A percentile compares a stretch with the other conserved stretches of the same genome.
Conservation (phyloP, 2,797 vertebrate genomes). For the Holocentrus rufus region DNA sequence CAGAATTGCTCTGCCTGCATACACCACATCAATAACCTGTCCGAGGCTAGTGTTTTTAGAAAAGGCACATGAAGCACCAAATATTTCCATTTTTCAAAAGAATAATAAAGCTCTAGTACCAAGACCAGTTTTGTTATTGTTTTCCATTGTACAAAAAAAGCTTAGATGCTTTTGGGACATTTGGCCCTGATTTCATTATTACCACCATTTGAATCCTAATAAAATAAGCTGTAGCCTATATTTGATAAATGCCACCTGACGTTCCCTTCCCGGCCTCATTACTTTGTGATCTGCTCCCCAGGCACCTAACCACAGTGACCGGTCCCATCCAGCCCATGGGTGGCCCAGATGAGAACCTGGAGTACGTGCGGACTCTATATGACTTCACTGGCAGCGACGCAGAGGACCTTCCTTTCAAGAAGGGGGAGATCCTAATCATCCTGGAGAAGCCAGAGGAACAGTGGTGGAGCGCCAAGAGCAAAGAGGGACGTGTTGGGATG, state of each 20-base stretch:
- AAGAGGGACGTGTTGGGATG: constrained; percentile 95
- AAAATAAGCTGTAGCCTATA: not conserved
- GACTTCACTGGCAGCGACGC: constrained; percentile 97
- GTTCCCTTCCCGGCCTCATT: not conserved
- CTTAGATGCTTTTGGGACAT: not conserved
- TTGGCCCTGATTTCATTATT: not conserved
- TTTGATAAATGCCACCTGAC: not conserved
- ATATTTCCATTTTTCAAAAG: no score
- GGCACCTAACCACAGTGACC: constrained; percentile 88
- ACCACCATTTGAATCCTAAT: not conserved
- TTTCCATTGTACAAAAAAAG: not conserved
- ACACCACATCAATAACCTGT: not conserved
- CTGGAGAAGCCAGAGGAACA: constrained; percentile 99
- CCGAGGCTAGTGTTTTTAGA: not conserved
- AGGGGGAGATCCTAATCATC: constrained; percentile 93
- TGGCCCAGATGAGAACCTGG: constrained; percentile 88
- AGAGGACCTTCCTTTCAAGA: constrained; percentile 98
- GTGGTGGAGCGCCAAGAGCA: constrained; percentile 99
- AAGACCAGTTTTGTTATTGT: not conserved
- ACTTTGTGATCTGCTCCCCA: constrained; percentile 54
- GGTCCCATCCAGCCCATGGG: constrained; percentile 83
- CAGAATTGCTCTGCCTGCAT: no score
- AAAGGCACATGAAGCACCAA: no score
- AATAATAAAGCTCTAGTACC: no score
- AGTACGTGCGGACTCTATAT: constrained; percentile 97